phyloP scores from a whole-genome alignment of 2,113 vertebrate genomes.

The Picathartes gymnocephalus region DNA sequence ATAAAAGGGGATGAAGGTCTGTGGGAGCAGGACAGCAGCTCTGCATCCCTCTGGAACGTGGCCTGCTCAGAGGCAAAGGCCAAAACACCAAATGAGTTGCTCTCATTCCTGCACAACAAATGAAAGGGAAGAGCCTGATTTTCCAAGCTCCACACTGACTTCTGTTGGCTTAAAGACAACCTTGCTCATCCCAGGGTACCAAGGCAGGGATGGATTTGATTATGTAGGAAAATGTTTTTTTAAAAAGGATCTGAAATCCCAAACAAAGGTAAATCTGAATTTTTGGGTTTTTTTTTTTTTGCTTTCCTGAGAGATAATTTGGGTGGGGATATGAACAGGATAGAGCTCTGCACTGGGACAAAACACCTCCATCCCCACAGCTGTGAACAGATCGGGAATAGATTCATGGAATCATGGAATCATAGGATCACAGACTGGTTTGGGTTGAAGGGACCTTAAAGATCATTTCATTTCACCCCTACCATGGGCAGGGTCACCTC shows the following conservation, averaged over 20 bases:
- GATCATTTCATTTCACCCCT: fast-evolving
- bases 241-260: neutral
- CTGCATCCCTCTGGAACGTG: neutral
- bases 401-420: neutral
- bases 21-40: neutral
- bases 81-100: neutral
- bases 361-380: neutral
- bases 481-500: neutral
- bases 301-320: neutral
- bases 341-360: neutral
- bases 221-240: neutral
- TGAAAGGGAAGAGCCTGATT: neutral
- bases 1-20: neutral
- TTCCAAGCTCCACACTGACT: neutral
- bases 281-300: neutral
- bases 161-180: neutral
- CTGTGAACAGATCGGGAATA: fast-evolving
- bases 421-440: neutral
- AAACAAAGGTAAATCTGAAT: neutral
- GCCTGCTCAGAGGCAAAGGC: neutral
- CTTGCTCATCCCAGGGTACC: neutral
- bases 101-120: neutral
- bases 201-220: neutral
- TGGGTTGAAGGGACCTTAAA: neutral
- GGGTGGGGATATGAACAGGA: neutral